Base-by-base conservation (phyloP, 2,797 vertebrate species). In the Pseudochirops corinnae region DNA sequence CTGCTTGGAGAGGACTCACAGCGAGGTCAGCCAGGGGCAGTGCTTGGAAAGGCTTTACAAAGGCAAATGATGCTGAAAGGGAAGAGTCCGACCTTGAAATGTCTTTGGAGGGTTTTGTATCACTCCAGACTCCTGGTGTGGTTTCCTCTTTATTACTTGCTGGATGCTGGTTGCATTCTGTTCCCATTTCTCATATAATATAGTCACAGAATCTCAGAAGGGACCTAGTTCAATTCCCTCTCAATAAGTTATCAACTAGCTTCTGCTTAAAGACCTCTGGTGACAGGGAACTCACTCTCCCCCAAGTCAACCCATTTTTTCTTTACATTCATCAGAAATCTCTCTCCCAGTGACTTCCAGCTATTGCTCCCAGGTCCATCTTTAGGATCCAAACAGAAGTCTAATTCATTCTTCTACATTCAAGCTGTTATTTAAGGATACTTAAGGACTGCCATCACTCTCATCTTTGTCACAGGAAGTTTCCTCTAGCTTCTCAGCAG, bases 71-170 rank as follows among this genome's bases (percentile, higher is more conserved):
- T 93, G 82, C 60, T 95, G 92, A 91, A 94, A 93, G 55, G 13
- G 58, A 55, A 56, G 24, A 67, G 46, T 4, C 56, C n/a, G 92
- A 56, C 5, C 58, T 97, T 91, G 92, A 67, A 92, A 53, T 9
- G 29, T 55, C 93, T 93, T 95, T 92, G 94, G 92, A 92, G 67
- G 67, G 18, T 82, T 82, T 82, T 82, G 67, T 82, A 82, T 10
- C 39, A 91, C 46, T 39, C 53, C 55, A 50, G 90, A 57, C 87
- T 90, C 92, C 9, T 0, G 55, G 28, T 62, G 46, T 94, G 92
- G 60, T 56, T 97, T 82, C 95, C 55, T 14, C 90, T 96, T 94
- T 82, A 29, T 74, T 93, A 94, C 93, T 28, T 55, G 90, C 14
- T 74, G 92, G 62, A 92, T 94, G 90, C 55, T 26, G 62, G 53